phyloP scores from a whole-genome alignment of 2,113 vertebrate species.

The Ageneiosus marmoratus region DNA sequence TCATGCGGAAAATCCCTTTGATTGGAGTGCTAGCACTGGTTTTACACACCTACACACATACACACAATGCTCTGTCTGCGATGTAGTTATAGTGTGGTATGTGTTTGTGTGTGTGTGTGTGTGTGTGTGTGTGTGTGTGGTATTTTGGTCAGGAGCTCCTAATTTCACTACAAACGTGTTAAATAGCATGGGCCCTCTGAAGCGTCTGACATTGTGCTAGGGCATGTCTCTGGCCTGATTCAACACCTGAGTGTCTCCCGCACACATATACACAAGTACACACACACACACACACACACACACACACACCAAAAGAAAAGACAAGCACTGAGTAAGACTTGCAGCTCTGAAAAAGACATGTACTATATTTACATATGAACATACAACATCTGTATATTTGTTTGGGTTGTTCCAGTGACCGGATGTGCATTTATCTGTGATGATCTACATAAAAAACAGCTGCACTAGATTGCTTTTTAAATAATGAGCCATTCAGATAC shows the following conservation, averaged over 20 bases:
- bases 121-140: slow-evolving; percentile 60
- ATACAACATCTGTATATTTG: not conserved
- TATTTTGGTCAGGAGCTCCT: slow-evolving; percentile 59
- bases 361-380: not conserved
- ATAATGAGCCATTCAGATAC: not conserved
- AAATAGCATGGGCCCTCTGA: slow-evolving; percentile 69
- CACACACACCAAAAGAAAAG: slow-evolving; percentile 5
- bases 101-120: slow-evolving; percentile 51
- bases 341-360: not conserved
- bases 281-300: slow-evolving; percentile 27
- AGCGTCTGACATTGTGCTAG: slow-evolving; percentile 64
- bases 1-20: slow-evolving; percentile 79
- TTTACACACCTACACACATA: slow-evolving; percentile 45
- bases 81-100: slow-evolving; percentile 56
- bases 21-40: slow-evolving; percentile 74
- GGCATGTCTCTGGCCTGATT: slow-evolving; percentile 68
- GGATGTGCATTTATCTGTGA: not conserved
- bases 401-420: not conserved
- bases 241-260: slow-evolving; percentile 54
- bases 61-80: slow-evolving; percentile 21
- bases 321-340: not conserved
- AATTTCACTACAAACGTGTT: slow-evolving; percentile 68
- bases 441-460: not conserved
- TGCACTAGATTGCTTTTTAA: not conserved
- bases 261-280: slow-evolving; percentile 40